Conservation (phyloP, 2,113 vertebrate species). For the Oncorhynchus masou region DNA sequence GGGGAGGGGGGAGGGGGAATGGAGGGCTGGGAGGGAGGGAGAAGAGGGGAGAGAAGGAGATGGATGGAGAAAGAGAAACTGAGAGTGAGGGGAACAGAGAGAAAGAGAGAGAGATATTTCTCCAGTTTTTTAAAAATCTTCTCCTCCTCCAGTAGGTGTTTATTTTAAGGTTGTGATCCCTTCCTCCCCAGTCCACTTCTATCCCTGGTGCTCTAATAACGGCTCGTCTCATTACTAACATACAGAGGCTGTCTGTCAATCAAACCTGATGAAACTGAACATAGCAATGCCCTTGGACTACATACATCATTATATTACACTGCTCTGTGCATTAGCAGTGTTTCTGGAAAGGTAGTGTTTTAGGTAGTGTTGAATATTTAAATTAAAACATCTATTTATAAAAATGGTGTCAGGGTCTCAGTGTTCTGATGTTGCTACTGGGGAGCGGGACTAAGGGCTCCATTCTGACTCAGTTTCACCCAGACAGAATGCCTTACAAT, state of each 20-base stretch:
- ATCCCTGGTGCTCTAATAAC: conserved; percentile 65
- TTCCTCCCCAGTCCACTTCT: conserved; percentile 49
- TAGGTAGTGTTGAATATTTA: conserved; percentile 36
- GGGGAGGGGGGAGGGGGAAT: background rate
- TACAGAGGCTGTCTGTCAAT: conserved; percentile 66
- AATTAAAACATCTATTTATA: conserved; percentile 48
- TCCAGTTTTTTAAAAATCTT: conserved; percentile 26
- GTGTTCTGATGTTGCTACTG: conserved; percentile 15
- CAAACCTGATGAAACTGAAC: conserved; percentile 59
- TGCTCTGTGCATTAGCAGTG: no score
- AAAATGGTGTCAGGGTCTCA: conserved; percentile 39
- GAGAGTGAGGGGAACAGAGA: conserved; percentile 15
- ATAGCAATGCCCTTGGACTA: conserved; percentile 73
- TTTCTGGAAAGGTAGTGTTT: conserved; percentile 11
- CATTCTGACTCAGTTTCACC: no score
- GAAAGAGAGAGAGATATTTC: background rate
- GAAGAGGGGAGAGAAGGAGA: background rate
- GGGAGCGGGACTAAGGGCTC: no score
- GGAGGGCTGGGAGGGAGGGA: background rate
- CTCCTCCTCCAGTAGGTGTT: conserved; percentile 41
- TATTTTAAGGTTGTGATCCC: conserved; percentile 66
- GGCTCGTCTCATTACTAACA: conserved; percentile 67
- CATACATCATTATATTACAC: conserved; percentile 28
- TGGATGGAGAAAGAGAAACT: conserved; percentile 8
- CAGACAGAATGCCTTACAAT: no score